Conservation (phyloP, 1,140 invertebrate species). For the Ips nitidus region DNA sequence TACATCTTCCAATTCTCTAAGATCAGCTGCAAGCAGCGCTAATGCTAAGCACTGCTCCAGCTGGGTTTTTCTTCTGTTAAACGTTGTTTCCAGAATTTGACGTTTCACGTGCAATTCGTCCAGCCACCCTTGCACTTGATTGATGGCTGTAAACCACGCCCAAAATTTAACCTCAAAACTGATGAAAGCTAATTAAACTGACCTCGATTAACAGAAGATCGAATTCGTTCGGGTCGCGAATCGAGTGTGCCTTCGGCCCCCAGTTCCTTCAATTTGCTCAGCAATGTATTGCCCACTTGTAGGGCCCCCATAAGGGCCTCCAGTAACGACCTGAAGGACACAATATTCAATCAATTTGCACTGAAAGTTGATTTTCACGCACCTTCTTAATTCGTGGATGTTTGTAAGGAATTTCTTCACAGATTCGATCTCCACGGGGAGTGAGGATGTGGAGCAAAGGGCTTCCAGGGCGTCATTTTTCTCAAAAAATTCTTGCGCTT, state of each 20-base stretch:
- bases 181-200: constrained; percentile 24
- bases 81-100: constrained; percentile 71
- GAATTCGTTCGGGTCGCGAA: constrained; percentile 71
- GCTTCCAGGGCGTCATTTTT: constrained; percentile 69
- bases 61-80: constrained; percentile 66
- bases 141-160: constrained; percentile 56
- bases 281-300: constrained; percentile 74
- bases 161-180: neutral
- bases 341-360: neutral
- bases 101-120: constrained; percentile 77
- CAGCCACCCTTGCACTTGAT: constrained; percentile 74
- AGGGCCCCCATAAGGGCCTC: constrained; percentile 75
- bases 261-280: constrained; percentile 70
- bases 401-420: constrained; percentile 65
- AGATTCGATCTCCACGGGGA: constrained; percentile 68
- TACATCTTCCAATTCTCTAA: constrained; percentile 67
- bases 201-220: constrained; percentile 64
- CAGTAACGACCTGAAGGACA: constrained; percentile 59
- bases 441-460: constrained; percentile 62
- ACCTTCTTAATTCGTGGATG: constrained; percentile 65
- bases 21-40: constrained; percentile 70
- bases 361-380: neutral
- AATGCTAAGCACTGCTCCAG: constrained; percentile 79
- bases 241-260: constrained; percentile 68
- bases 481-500: constrained; percentile 68